Evolutionary conservation across 2,797 vertebrate genomes (phyloP).

Genomic region (Sebastiscus tertius): DNA sequence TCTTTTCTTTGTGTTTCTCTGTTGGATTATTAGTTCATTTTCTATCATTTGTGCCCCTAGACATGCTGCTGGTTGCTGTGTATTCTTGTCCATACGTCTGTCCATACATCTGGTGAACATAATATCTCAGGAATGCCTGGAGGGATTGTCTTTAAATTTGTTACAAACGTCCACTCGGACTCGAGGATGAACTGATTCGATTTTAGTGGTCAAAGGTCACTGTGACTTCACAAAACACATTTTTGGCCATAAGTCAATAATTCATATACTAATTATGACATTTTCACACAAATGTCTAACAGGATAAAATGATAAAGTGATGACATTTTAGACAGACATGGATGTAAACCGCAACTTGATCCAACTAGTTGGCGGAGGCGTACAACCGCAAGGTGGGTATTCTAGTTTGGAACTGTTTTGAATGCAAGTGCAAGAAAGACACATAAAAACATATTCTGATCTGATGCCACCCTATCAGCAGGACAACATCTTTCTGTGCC

Average conservation of each 20-base stretch:
- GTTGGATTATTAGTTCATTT: background rate
- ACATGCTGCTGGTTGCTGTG: background rate
- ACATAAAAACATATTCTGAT: too few relatives aligned
- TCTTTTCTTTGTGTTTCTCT: background rate
- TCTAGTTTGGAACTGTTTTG: background rate
- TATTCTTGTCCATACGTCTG: background rate
- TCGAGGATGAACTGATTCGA: too few relatives aligned
- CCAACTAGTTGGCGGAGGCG: background rate
- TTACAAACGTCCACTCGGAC: background rate
- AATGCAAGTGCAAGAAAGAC: too few relatives aligned
- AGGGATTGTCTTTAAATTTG: background rate
- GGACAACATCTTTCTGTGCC: background rate
- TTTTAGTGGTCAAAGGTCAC: too few relatives aligned
- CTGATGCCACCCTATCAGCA: background rate
- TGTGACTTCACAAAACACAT: too few relatives aligned
- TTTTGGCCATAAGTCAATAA: too few relatives aligned
- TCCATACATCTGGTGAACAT: fast-evolving
- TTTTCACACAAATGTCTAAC: background rate
- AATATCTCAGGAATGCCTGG: background rate
- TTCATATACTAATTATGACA: too few relatives aligned
- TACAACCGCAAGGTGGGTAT: background rate
- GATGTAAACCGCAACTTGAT: background rate
- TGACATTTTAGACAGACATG: background rate
- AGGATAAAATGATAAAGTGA: too few relatives aligned
- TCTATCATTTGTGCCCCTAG: background rate